Base-by-base conservation (phyloP, 2,888 invertebrate genomes). In the Caenorhabditis angaria region DNA sequence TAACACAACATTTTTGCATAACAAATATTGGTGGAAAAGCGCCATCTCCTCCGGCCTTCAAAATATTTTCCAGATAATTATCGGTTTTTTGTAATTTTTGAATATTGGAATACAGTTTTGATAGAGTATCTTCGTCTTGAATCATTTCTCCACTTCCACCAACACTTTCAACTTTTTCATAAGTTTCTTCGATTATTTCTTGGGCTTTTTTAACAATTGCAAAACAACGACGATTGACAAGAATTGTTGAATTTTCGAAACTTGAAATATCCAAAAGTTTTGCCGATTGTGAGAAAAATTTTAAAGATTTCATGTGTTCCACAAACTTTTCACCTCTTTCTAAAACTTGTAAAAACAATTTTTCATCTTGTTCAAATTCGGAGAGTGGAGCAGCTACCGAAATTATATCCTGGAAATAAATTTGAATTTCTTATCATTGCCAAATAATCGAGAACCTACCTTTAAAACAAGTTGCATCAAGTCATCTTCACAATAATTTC, bases 141-240 rank as follows among this genome's bases (percentile, higher is more conserved):
- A 51, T 24, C 18, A 51, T 22, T 67, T 64, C 18, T 71, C 61
- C 35, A 8, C n/a, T 24, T 0, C 58, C 58, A 25, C 71, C 66
- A 3, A 76, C 76, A 47, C 58, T 65, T 2, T 66, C 64, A 18
- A 81, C 57, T 18, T 83, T 76, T 48, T 77, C 66, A 57, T 81
- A 81, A 1, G 78, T 81, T 51, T 80, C 70, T 28, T 63, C 69
- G 62, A 84, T 78, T 22, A 83, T 69, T n/a, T 76, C 68, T 25
- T 84, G 77, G n/a, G 85, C 83, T 28, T 65, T 68, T 27, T 74
- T 68, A 18, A 85, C 69, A 22, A 81, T 76, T 8, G 77, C 70
- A 35, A 81, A 78, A 56, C 85, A 85, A 14, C 85, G 78, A 8
- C 81, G 70, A 48, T 81, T 76, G 12, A 83, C 78, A 65, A 83